These are phyloP conservation scores for Phrynosoma blainvillii DNA, from an alignment of 2,113 vertebrate species.

Conservation along the genomic window DNA sequence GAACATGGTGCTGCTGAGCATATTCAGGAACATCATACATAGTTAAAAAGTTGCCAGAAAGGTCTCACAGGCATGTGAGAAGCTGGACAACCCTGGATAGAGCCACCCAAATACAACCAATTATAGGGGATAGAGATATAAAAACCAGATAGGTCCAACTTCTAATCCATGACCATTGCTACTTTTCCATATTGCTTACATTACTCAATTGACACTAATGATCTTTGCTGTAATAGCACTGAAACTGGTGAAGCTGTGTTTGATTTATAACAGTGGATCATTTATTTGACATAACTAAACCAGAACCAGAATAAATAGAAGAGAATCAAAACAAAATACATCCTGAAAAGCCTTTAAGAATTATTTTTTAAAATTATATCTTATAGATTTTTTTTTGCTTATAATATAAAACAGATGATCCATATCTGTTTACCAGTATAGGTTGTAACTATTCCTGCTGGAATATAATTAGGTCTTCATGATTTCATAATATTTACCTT, in stretches of 20 bases:
- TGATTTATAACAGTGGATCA: not conserved
- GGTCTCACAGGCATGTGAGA: not conserved
- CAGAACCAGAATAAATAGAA: not conserved
- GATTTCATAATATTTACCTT: not conserved
- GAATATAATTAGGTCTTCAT: not conserved
- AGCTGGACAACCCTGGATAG: too few relatives aligned
- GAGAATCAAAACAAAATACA: not conserved
- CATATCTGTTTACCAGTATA: not conserved
- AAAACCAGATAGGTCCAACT: not conserved
- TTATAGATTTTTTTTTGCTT: not conserved
- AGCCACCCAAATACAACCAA: too few relatives aligned
- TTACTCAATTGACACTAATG: not conserved
- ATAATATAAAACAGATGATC: not conserved
- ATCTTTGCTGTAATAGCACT: not conserved
- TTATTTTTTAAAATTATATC: not conserved
- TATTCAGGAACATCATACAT: not conserved
- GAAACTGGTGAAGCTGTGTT: not conserved
- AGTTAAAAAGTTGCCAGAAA: not conserved
- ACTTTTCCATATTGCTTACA: not conserved
- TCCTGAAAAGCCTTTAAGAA: not conserved
- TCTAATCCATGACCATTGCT: not conserved
- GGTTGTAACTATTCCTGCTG: not conserved
- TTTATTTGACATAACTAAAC: not conserved
- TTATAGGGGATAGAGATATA: too few relatives aligned
- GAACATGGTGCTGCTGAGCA: not conserved